Evolutionary conservation across 53 echinoderm and acorn worm genomes (phyloP).

Genomic region (Pentamera pediparva): DNA sequence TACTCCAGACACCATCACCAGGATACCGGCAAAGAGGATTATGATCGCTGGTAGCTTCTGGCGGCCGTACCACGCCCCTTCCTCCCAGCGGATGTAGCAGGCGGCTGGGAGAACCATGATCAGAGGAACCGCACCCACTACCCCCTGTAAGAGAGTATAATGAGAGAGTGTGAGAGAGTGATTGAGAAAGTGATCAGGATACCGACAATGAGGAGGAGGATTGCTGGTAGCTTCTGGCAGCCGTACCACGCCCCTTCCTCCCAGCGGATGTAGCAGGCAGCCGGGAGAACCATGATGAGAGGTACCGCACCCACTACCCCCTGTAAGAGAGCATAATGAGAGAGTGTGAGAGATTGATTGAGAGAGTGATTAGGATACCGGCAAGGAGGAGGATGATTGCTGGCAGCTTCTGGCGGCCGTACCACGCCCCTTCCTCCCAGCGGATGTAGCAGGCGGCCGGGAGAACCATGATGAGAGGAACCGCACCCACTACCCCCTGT

Average conservation of each 20-base stretch:
- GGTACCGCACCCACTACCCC: slow-evolving; percentile 90
- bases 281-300: slow-evolving; percentile 77
- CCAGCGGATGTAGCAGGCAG: slow-evolving; percentile 66
- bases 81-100: slow-evolving; percentile 71
- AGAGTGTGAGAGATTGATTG: too few relatives aligned
- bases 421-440: slow-evolving; percentile 70
- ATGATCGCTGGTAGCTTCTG: slow-evolving; percentile 77
- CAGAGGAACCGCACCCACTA: slow-evolving; percentile 83
- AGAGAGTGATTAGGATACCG: slow-evolving; percentile 61
- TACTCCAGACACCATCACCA: slow-evolving; percentile 70
- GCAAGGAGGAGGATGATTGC: slow-evolving; percentile 57
- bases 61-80: slow-evolving; percentile 62
- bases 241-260: slow-evolving; percentile 72
- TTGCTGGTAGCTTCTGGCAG: slow-evolving; percentile 61
- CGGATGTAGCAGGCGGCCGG: slow-evolving; percentile 75
- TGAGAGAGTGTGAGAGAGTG: not conserved
- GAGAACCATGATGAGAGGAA: slow-evolving; percentile 83
- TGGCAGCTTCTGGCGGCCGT: slow-evolving; percentile 66
- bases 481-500: slow-evolving; percentile 88
- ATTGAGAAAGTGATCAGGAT: too few relatives aligned
- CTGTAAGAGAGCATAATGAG: too few relatives aligned
- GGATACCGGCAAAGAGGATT: slow-evolving; percentile 50
- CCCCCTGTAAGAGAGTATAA: slow-evolving; percentile 47
- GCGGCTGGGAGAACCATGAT: slow-evolving; percentile 78
- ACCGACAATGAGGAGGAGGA: not conserved